A percentile compares a stretch with the other conserved stretches of the same genome.
These are phyloP conservation scores for Alectura lathami DNA, from an alignment of 2,113 vertebrate species.

Conservation along the genomic window DNA sequence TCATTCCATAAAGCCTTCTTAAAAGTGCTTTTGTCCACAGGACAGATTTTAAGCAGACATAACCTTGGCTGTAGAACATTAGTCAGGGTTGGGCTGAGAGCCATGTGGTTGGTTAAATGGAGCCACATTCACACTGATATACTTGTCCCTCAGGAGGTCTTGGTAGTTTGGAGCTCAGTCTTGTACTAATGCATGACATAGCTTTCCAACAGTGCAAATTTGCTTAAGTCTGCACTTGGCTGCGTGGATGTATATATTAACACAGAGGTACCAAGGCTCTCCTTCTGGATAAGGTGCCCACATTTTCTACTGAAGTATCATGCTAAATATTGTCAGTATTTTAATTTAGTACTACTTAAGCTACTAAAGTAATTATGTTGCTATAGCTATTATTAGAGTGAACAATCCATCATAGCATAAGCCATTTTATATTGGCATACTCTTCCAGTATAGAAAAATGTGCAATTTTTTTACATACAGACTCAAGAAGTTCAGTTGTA, in stretches of 20 bases:
- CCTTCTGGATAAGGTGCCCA: neutral
- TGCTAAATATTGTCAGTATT: neutral
- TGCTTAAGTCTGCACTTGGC: neutral
- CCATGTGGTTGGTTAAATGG: neutral
- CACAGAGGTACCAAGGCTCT: neutral
- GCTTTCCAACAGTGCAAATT: neutral
- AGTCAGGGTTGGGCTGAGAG: neutral
- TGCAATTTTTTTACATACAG: neutral
- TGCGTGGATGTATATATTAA: neutral
- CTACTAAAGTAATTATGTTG: neutral
- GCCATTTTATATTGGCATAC: neutral
- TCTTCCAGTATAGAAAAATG: neutral
- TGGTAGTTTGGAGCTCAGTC: neutral
- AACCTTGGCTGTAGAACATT: neutral
- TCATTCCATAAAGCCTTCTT: neutral
- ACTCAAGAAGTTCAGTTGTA: neutral
- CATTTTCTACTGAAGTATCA: neutral
- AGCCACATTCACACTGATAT: neutral
- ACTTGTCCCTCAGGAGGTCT: neutral
- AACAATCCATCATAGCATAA: neutral
- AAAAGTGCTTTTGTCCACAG: neutral
- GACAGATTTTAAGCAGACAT: neutral
- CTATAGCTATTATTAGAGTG: neutral
- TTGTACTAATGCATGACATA: accelerated
- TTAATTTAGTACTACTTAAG: neutral